Percentiles rank a stretch among this genome's conserved stretches.
phyloP scores from a whole-genome alignment of 1,140 invertebrate species.

The Drosophila insularis region DNA sequence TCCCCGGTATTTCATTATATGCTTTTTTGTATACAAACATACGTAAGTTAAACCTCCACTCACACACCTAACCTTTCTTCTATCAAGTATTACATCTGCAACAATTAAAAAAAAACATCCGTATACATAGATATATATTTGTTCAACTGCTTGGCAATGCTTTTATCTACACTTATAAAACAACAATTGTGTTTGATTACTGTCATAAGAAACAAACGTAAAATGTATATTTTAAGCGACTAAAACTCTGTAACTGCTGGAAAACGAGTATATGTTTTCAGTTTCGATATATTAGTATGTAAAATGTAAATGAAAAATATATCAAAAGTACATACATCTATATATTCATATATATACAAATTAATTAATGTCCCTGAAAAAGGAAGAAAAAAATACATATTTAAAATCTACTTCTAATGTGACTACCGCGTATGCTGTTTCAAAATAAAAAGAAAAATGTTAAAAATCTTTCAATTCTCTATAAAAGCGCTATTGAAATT shows the following conservation, averaged over 20 bases:
- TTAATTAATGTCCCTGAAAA: slow-evolving; percentile 63
- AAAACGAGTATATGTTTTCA: slow-evolving; percentile 28
- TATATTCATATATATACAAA: slow-evolving; percentile 36
- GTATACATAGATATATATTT: slow-evolving; percentile 37
- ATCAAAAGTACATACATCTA: slow-evolving; percentile 45
- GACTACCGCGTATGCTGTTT: slow-evolving; percentile 75
- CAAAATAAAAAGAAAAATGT: slow-evolving; percentile 75
- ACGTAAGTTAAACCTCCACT: slow-evolving; percentile 41
- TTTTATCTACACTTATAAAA: slow-evolving; percentile 53
- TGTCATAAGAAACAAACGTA: slow-evolving; percentile 36
- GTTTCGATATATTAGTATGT: slow-evolving; percentile 61
- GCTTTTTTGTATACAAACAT: slow-evolving; percentile 36
- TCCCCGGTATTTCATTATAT: slow-evolving; percentile 51
- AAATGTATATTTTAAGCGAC: slow-evolving; percentile 55
- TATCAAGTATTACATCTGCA: slow-evolving; percentile 73
- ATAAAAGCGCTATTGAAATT: neutral
- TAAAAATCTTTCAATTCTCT: slow-evolving; percentile 31
- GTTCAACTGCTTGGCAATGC: slow-evolving; percentile 69
- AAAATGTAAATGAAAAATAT: slow-evolving; percentile 67
- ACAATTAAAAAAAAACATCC: slow-evolving; percentile 37
- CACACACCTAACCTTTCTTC: slow-evolving; percentile 32
- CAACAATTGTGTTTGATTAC: slow-evolving; percentile 39
- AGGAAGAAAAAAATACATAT: slow-evolving; percentile 56
- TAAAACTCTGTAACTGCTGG: slow-evolving; percentile 43
- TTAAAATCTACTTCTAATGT: slow-evolving; percentile 76